Percentiles rank a stretch among this genome's conserved stretches.
Conservation (phyloP, 2,113 vertebrate genomes). For the Takifugu flavidus region DNA sequence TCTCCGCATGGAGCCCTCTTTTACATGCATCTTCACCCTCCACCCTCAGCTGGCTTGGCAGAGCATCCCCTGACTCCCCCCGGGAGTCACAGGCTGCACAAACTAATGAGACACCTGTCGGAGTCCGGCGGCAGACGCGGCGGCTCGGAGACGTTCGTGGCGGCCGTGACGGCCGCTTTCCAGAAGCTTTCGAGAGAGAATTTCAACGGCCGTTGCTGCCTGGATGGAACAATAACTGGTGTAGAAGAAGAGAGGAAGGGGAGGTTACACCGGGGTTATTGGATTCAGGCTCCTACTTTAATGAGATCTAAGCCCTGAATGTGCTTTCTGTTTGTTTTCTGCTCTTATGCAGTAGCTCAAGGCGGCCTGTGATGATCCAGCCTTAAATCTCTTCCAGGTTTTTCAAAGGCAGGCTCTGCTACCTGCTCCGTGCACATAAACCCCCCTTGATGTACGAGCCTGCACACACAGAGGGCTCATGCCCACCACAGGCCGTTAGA, state of each 20-base stretch:
- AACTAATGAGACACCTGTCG: conserved; percentile 73
- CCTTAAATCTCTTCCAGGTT: conserved; percentile 48
- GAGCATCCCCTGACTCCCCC: conserved; percentile 23
- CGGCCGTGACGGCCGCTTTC: conserved; percentile 20
- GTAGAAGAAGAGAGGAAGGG: no score
- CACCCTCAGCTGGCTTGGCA: conserved; percentile 58
- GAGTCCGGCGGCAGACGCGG: conserved; percentile 47
- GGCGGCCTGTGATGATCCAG: conserved; percentile 39
- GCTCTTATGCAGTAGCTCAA: conserved; percentile 25
- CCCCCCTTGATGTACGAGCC: not conserved
- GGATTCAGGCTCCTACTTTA: conserved; percentile 37
- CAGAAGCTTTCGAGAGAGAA: conserved; percentile 6
- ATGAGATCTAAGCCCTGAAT: conserved; percentile 45
- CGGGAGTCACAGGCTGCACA: conserved; percentile 49
- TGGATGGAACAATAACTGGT: not conserved
- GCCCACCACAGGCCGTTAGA: no score
- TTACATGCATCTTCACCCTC: conserved; percentile 20
- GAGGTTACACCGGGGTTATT: conserved; percentile 17
- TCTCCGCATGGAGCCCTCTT: conserved; percentile 12
- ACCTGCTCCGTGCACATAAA: conserved; percentile 23
- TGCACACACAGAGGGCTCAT: not conserved
- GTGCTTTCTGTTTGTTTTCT: conserved; percentile 49
- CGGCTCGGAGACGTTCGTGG: conserved; percentile 15
- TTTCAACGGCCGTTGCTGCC: conserved; percentile 20
- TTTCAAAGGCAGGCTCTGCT: conserved; percentile 17